Evolutionary conservation across 2,888 invertebrate genomes (phyloP), one percentile per base, ranked within the genome.

Genomic region (Rhamnusium bicolor): DNA sequence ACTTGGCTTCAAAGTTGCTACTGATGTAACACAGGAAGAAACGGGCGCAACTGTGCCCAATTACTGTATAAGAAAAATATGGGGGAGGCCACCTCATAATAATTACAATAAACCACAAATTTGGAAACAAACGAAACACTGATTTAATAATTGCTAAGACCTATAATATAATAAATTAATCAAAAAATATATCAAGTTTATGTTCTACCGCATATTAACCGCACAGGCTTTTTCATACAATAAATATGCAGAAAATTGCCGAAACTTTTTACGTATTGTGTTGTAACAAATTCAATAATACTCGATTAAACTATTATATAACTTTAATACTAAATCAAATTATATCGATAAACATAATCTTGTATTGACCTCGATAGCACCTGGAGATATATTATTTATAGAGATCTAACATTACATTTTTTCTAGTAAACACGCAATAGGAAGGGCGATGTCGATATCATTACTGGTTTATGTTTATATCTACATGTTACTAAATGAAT

Each of bases 371-470:
- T 54, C 54, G 54, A 54, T 54, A 54, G 54, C 54, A 54, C 54
- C 54, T 54, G 54, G 54, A 54, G 54, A 54, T 40, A 40, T 40
- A 40, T 40, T 54, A 54, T 54, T 54, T 54, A 54, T 54, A 54
- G 54, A 54, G 54, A 54, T 54, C 54, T 54, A 54, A 54, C 54
- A 24, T 58, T 58, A 58, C 32, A 58, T 32, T 32, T 58, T 58
- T 58, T 16, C 54, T 54, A 24, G 54, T n/a, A 54, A 27, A 32
- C 58, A 58, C 32, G 58, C 58, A 58, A 58, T 18, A 27, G 58
- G 58, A 58, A 58, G 58, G 58, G 58, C 32, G 27, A 27, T 58
- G 58, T 58, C 58, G 58, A 58, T 58, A 58, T 27, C 58, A 16
- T 58, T 58, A 58, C 58, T 32, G 58, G 58, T 58, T 32, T 29